Evolutionary conservation across 2,113 vertebrate genomes (phyloP).

Genomic region (Athene noctua): DNA sequence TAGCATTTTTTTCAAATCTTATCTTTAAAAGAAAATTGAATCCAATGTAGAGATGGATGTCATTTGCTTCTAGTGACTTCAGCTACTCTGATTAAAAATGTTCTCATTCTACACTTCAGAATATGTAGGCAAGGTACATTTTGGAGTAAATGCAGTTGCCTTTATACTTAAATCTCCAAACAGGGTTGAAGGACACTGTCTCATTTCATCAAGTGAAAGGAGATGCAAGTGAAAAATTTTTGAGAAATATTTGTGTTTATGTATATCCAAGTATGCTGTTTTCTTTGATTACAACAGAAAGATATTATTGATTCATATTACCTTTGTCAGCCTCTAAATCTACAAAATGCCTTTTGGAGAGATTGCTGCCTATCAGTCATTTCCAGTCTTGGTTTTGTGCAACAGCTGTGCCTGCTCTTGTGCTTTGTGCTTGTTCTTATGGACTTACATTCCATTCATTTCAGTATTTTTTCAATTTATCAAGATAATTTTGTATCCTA

Average conservation of each 20-base stretch:
- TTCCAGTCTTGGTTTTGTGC: neutral
- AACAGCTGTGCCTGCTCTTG: neutral
- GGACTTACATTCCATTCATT: neutral
- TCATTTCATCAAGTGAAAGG: neutral
- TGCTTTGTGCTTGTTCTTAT: neutral
- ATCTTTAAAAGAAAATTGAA: neutral
- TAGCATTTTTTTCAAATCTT: neutral
- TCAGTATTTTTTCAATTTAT: neutral
- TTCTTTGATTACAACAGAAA: neutral
- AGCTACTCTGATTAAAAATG: neutral
- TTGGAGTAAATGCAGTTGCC: neutral
- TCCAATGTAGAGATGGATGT: neutral
- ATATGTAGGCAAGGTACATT: neutral
- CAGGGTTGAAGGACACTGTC: neutral
- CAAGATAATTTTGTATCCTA: neutral
- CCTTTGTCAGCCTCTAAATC: neutral
- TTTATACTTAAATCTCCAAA: neutral
- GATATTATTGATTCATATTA: neutral
- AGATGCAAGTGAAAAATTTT: neutral
- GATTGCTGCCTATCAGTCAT: neutral
- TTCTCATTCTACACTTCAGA: neutral
- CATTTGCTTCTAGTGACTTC: neutral
- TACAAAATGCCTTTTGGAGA: neutral
- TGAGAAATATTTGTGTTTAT: slow-evolving; percentile 7
- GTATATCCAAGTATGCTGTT: neutral